Conservation (phyloP, 2,113 vertebrate genomes). For the Carlito syrichta region DNA sequence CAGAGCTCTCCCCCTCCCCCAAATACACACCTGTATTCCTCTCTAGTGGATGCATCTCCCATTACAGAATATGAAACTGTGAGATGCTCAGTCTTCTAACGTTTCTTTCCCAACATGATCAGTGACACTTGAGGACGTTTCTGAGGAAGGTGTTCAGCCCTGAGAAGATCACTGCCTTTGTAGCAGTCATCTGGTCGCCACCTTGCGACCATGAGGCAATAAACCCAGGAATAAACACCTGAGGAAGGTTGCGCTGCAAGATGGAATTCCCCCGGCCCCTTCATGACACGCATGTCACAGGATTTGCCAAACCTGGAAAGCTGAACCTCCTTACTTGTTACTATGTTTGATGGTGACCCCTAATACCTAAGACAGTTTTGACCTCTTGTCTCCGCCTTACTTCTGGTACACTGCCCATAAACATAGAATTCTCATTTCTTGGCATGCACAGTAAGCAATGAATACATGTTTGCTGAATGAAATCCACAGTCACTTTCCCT, state of each 20-base stretch:
- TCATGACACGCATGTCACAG: neutral
- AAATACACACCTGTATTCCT: neutral
- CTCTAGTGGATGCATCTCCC: neutral
- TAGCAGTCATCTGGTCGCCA: too few species aligned
- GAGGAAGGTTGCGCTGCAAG: neutral
- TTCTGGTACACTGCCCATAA: neutral
- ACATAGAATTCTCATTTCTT: neutral
- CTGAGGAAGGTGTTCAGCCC: neutral
- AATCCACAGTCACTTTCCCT: neutral
- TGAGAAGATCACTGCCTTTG: neutral
- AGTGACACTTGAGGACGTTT: neutral
- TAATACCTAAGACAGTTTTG: neutral
- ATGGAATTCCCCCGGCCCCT: neutral
- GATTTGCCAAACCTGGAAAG: neutral
- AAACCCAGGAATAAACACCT: neutral
- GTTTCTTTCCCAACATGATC: neutral
- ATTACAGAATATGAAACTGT: neutral
- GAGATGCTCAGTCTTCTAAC: neutral
- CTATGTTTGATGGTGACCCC: neutral
- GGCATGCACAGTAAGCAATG: neutral
- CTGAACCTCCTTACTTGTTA: neutral
- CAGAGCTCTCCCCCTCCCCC: fast-evolving
- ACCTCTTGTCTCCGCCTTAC: neutral
- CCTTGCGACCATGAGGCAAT: neutral
- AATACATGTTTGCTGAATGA: neutral